phyloP scores from a whole-genome alignment of 2,888 invertebrate species.

The Leptarthrus brevirostris region DNA sequence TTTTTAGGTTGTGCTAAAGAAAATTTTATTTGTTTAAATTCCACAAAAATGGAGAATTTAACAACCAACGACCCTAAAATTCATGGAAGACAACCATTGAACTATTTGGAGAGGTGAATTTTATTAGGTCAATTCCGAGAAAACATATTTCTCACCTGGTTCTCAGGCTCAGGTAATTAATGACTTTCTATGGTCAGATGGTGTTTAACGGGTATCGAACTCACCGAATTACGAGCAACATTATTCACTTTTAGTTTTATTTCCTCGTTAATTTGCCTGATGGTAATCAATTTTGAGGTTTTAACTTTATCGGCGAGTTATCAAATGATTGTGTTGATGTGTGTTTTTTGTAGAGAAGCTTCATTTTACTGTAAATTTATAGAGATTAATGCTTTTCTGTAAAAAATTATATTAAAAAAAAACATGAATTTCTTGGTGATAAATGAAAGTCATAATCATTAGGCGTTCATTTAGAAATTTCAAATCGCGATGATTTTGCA shows the following conservation, averaged over 20 bases:
- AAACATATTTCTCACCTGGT: constrained; percentile 44
- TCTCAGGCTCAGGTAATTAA: constrained; percentile 36
- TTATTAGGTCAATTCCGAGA: constrained; percentile 26
- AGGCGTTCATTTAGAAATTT: not conserved
- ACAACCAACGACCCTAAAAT: constrained; percentile 1
- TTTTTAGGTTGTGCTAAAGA: not conserved
- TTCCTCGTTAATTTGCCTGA: constrained; percentile 44
- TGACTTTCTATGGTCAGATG: constrained; percentile 25
- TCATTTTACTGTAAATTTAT: constrained; percentile 17
- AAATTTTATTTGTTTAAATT: not conserved
- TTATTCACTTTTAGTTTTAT: constrained; percentile 41
- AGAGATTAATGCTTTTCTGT: constrained; percentile 27
- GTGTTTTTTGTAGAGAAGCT: constrained; percentile 7
- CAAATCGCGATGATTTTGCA: not conserved
- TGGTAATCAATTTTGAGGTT: constrained; percentile 38
- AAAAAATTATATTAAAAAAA: not conserved
- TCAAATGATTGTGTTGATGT: constrained; percentile 43
- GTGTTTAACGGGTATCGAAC: constrained; percentile 44
- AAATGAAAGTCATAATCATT: not conserved
- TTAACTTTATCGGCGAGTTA: constrained; percentile 39
- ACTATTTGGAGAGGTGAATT: not conserved
- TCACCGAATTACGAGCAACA: constrained; percentile 43
- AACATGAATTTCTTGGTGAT: not conserved
- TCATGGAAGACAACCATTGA: not conserved
- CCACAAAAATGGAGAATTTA: not conserved